Evolutionary conservation across 2,797 vertebrate species (phyloP).

Genomic region (Atherinosoma microstoma): DNA sequence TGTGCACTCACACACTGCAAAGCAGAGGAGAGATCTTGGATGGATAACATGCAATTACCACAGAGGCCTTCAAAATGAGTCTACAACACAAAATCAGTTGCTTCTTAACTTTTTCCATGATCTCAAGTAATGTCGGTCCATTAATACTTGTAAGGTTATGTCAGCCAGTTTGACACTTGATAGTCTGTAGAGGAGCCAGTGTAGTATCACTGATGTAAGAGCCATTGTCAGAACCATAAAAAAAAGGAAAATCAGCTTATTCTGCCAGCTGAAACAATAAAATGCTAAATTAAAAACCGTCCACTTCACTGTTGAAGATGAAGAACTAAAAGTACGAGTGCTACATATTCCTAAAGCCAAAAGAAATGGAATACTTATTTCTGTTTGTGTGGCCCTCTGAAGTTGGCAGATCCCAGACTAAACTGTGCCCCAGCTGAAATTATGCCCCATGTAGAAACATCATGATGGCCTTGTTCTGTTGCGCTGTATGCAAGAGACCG

Average conservation of each 20-base stretch:
- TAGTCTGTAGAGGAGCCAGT: slow-evolving; percentile 28
- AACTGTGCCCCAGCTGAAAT: slow-evolving; percentile 73
- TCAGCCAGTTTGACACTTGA: slow-evolving; percentile 34
- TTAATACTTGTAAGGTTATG: slow-evolving; percentile 32
- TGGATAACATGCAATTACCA: slow-evolving; percentile 51
- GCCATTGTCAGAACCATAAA: slow-evolving; percentile 19
- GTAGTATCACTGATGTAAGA: slow-evolving; percentile 33
- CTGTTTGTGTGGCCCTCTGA: slow-evolving; percentile 70
- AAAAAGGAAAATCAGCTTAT: slow-evolving; percentile 30
- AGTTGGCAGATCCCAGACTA: slow-evolving; percentile 63
- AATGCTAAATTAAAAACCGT: slow-evolving; percentile 39
- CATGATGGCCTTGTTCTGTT: slow-evolving; percentile 57
- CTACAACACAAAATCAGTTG: slow-evolving; percentile 32
- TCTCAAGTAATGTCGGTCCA: slow-evolving; percentile 49
- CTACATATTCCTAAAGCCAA: slow-evolving; percentile 25
- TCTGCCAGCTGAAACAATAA: slow-evolving; percentile 39
- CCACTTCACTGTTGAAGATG: slow-evolving; percentile 19
- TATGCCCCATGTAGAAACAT: slow-evolving; percentile 46
- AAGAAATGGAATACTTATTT: slow-evolving; percentile 59
- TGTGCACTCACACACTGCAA: slow-evolving; percentile 17
- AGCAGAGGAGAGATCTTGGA: slow-evolving; percentile 35
- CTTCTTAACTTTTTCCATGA: slow-evolving; percentile 34
- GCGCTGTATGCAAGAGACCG: slow-evolving; percentile 63
- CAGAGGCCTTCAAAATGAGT: slow-evolving; percentile 30
- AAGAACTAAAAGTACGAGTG: slow-evolving; percentile 35